A percentile compares a stretch with the other conserved stretches of the same genome.
Evolutionary conservation across 1,140 invertebrate species (phyloP).

Genomic region (Caenorhabditis latens): DNA sequence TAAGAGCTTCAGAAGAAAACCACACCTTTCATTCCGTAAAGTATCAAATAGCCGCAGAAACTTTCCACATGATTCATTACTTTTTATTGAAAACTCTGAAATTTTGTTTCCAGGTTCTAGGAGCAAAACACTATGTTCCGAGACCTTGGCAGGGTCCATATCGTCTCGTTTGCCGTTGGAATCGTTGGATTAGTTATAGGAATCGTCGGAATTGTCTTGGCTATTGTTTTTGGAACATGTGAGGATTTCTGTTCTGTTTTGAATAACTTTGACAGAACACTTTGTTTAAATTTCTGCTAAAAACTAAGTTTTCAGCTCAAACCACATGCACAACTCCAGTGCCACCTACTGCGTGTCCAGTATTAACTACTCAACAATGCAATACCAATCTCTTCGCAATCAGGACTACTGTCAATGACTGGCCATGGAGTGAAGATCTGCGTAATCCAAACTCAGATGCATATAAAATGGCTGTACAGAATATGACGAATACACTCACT

Average conservation of each 20-base stretch:
- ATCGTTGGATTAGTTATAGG: background rate
- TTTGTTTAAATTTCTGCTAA: too few relatives aligned
- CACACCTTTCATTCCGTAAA: conserved; percentile 13
- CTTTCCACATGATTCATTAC: conserved; percentile 21
- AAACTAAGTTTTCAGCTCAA: background rate
- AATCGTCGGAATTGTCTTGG: background rate
- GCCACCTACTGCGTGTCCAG: background rate
- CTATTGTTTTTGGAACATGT: conserved; percentile 45
- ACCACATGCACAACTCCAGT: conserved; percentile 11
- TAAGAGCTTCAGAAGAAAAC: background rate
- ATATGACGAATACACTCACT: background rate
- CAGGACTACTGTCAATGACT: background rate
- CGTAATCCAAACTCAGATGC: background rate
- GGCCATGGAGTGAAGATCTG: background rate
- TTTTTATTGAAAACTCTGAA: background rate
- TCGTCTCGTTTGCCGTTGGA: conserved; percentile 32
- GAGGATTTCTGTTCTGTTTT: background rate
- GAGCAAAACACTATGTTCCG: background rate
- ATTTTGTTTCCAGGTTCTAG: conserved; percentile 19
- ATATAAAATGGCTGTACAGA: background rate
- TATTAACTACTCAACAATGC: background rate
- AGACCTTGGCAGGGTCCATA: conserved; percentile 35
- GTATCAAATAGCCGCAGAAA: background rate
- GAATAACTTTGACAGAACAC: too few relatives aligned
- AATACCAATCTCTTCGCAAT: conserved; percentile 17